Percentiles rank a stretch among this genome's conserved stretches.
These are phyloP conservation scores for Hirundo rustica DNA, from an alignment of 2,797 vertebrate species.

Conservation along the genomic window DNA sequence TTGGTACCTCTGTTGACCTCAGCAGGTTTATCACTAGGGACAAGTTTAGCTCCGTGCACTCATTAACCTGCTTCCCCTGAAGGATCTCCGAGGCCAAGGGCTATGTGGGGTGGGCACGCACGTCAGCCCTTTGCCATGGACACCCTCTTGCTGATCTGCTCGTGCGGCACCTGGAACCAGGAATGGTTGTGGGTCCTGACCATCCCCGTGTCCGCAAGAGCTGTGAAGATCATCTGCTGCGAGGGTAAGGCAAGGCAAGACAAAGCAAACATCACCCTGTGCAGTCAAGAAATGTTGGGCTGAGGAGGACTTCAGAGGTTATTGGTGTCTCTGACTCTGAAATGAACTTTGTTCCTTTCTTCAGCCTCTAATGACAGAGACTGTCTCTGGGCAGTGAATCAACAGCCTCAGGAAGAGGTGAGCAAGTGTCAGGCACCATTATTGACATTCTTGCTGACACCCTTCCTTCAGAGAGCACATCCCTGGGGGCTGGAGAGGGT, in stretches of 20 bases:
- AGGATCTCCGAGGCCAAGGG: neutral
- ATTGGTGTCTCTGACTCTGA: constrained; percentile 84
- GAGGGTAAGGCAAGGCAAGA: neutral
- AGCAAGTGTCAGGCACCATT: constrained; percentile 76
- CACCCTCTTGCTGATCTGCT: neutral
- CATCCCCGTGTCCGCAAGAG: accelerated
- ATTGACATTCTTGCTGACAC: constrained; percentile 74
- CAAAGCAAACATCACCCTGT: neutral
- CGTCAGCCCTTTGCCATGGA: neutral
- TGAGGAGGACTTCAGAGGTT: constrained; percentile 76
- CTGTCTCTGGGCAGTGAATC: constrained; percentile 79
- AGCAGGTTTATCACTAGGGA: neutral
- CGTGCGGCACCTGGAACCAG: neutral
- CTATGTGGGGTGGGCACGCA: neutral
- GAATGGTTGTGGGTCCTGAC: neutral
- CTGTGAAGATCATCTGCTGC: neutral
- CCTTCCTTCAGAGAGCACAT: constrained; percentile 64
- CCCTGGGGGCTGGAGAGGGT: constrained; percentile 15
- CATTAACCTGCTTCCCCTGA: neutral
- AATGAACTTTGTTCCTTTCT: constrained; percentile 87
- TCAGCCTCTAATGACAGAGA: constrained; percentile 82
- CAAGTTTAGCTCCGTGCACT: neutral
- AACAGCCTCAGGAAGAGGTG: constrained; percentile 72
- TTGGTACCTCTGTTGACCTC: neutral
- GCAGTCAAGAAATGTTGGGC: constrained; percentile 4